These are phyloP conservation scores for Taenaris catops DNA, from an alignment of 2,888 invertebrate species.

Conservation along the genomic window DNA sequence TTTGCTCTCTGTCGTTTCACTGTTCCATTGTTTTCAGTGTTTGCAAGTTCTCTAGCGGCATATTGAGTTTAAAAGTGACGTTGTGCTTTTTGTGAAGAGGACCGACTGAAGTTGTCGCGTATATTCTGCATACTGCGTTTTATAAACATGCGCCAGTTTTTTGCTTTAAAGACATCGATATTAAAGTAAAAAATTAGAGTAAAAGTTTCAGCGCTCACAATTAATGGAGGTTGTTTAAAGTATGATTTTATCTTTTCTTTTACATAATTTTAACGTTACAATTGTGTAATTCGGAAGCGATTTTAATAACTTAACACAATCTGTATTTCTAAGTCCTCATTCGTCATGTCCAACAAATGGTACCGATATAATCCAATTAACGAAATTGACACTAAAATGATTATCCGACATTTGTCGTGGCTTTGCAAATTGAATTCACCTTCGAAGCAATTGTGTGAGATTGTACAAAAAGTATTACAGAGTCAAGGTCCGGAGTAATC, in stretches of 20 bases:
- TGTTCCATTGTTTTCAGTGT: conserved; percentile 1
- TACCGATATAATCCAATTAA: conserved; percentile 22
- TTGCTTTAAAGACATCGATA: no score
- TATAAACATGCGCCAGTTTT: no score
- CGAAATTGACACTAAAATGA: conserved; percentile 15
- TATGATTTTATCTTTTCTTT: no score
- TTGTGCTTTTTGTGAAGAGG: conserved; percentile 2
- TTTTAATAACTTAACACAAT: no score
- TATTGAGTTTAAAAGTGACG: conserved; percentile 5
- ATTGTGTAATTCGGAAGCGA: no score
- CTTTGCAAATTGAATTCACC: conserved; percentile 37
- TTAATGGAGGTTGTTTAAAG: no score
- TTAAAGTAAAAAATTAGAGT: no score
- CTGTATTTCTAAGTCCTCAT: no score
- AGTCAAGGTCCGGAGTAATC: conserved; percentile 19
- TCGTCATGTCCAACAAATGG: background rate
- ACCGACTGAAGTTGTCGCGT: no score
- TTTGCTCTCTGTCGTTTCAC: conserved; percentile 7
- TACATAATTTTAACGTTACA: no score
- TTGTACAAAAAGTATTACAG: conserved; percentile 32
- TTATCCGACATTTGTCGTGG: conserved; percentile 25
- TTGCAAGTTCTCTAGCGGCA: conserved; percentile 5
- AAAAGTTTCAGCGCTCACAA: no score
- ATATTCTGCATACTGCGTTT: no score
- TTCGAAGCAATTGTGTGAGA: conserved; percentile 32